These are phyloP conservation scores for Eutrigla gurnardus DNA, from an alignment of 2,797 vertebrate species.

Conservation along the genomic window DNA sequence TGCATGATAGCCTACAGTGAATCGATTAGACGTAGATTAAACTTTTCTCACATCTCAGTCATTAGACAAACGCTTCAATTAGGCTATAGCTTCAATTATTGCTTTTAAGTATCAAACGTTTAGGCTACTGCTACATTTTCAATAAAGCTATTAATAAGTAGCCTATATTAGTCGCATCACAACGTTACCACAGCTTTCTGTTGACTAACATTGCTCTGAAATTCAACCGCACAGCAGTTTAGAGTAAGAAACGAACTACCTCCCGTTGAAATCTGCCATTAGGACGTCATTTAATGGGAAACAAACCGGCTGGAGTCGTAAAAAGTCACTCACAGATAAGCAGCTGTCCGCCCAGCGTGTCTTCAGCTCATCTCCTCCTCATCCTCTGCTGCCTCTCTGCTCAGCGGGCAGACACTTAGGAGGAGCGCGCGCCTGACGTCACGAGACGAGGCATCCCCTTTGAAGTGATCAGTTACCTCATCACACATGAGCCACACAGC, in stretches of 20 bases:
- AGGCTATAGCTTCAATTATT: too few species aligned
- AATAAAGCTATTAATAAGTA: too few species aligned
- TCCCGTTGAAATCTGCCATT: too few species aligned
- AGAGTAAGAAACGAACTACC: too few species aligned
- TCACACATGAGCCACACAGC: neutral
- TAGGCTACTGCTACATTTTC: too few species aligned
- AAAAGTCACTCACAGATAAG: slow-evolving; percentile 56
- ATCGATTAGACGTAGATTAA: neutral
- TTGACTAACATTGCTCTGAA: too few species aligned
- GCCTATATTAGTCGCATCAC: too few species aligned
- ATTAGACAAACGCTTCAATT: neutral
- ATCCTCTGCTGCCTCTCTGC: slow-evolving; percentile 43
- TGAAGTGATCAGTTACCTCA: slow-evolving; percentile 51
- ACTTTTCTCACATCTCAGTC: neutral
- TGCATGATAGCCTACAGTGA: neutral
- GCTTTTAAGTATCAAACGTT: too few species aligned
- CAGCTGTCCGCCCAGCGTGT: slow-evolving; percentile 42
- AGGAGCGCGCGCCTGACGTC: slow-evolving; percentile 66
- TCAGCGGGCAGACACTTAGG: slow-evolving; percentile 5
- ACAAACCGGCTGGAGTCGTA: neutral
- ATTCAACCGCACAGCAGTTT: too few species aligned
- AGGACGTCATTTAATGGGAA: too few species aligned
- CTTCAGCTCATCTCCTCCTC: slow-evolving; percentile 58
- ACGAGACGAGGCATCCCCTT: slow-evolving; percentile 63
- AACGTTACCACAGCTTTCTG: too few species aligned